These are phyloP conservation scores for Diogma glabrata DNA, from an alignment of 2,888 invertebrate genomes.

Conservation along the genomic window DNA sequence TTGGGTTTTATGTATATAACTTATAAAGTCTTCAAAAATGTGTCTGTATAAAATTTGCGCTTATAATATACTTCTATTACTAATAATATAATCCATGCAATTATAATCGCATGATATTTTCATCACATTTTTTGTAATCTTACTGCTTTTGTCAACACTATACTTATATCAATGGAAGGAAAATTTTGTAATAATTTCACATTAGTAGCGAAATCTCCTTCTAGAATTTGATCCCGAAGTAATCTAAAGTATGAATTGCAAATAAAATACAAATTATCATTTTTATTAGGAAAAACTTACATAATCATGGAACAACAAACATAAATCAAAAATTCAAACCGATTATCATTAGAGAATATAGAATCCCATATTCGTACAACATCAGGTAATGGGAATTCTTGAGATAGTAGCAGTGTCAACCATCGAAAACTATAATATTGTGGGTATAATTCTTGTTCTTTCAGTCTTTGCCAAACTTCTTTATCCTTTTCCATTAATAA, in stretches of 20 bases:
- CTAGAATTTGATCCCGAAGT: slow-evolving; percentile 68
- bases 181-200: slow-evolving; percentile 90
- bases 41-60: too few relatives aligned
- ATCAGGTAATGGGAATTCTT: slow-evolving; percentile 96
- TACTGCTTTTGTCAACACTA: slow-evolving; percentile 73
- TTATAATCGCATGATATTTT: too few relatives aligned
- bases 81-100: too few relatives aligned
- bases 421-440: slow-evolving; percentile 97
- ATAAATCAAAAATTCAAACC: slow-evolving; percentile 84
- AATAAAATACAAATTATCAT: slow-evolving; percentile 5
- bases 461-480: slow-evolving; percentile 62
- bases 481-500: slow-evolving; percentile 68
- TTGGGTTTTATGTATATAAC: too few relatives aligned
- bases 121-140: too few relatives aligned
- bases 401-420: slow-evolving; percentile 88
- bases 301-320: slow-evolving; percentile 97
- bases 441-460: slow-evolving; percentile 77
- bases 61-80: too few relatives aligned
- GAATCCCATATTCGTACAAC: slow-evolving; percentile 97
- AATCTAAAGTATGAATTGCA: slow-evolving; percentile 44
- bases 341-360: slow-evolving; percentile 75
- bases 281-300: slow-evolving; percentile 47
- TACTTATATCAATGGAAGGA: slow-evolving; percentile 77
- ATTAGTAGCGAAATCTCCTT: slow-evolving; percentile 85
- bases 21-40: too few relatives aligned